Base-by-base conservation (phyloP, 2,797 vertebrate species). In the Danio jaintianensis region DNA sequence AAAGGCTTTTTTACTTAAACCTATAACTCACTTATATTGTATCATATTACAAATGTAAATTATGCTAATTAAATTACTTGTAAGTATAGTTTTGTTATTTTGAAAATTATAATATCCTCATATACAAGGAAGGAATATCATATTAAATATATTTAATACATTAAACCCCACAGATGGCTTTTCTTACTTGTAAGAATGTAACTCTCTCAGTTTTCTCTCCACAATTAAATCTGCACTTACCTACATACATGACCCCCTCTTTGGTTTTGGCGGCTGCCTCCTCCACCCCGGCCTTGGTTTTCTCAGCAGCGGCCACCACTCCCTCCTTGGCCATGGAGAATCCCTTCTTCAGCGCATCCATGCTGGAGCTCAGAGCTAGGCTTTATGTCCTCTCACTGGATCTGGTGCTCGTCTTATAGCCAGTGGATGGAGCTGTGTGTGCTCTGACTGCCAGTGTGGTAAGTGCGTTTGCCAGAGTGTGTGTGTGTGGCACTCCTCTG, bases 241-340 rank as follows among this genome's bases (percentile, higher is more conserved):
- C 95, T 87, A 96, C 96, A 85, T 96, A 96, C 96, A 99, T 96
- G 89, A 99, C 98, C 81, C 98, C 97, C 89, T 99, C 97, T 90
- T 98, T 99, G 90, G 98, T 99, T 91, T 97, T 99, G 91, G 97
- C 96, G 0, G 97, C 98, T 2, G 97, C 98, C 85, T 98, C 97
- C 0, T 97, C 97, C 92, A 99, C 96, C 58, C 98, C 97, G 22
- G 97, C 97, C 91, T 99, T 99, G 92, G 98, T 99, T 93, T 98
- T 99, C 83, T 99, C 98, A 36, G 97, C 97, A 0, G 98, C 97
- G n/a, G 97, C 97, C 89, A 97, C 98, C 91, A 99, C 96, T 29
- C 98, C 98, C 91, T 98, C 98, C 91, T 97, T 99, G 82, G 97
- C 98, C 43, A 98, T 98, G 87, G 97, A 98, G 92, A 99, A 97